A percentile compares a stretch with the other conserved stretches of the same genome.
These are phyloP conservation scores for Flexamia atlantica DNA, from an alignment of 2,888 invertebrate species.

Conservation along the genomic window DNA sequence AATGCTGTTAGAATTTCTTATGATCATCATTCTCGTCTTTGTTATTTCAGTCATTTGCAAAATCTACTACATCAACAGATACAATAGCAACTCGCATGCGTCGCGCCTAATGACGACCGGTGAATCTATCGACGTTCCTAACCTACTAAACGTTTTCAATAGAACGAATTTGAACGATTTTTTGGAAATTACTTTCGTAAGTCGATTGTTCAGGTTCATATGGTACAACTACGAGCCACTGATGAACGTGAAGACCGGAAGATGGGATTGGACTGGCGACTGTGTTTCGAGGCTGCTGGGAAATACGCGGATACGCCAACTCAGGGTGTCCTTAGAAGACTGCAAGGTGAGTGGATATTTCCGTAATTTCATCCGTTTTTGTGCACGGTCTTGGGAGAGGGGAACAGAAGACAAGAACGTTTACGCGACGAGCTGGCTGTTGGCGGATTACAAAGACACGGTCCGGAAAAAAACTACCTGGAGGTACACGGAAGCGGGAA, in stretches of 20 bases:
- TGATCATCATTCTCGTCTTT: not conserved
- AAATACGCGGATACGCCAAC: no score
- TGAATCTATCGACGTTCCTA: not conserved
- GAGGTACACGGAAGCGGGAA: no score
- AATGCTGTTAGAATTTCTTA: not conserved
- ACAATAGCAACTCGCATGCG: not conserved
- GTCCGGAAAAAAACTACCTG: no score
- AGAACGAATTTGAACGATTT: not conserved
- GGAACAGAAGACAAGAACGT: not conserved
- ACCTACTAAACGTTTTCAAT: no score
- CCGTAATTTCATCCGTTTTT: no score
- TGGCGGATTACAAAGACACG: not conserved
- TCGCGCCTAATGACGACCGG: not conserved
- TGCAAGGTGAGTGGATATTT: no score
- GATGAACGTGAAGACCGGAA: constrained; percentile 49
- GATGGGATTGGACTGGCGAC: not conserved
- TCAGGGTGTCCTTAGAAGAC: no score
- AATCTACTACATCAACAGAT: no score
- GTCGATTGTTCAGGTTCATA: not conserved
- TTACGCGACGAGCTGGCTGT: not conserved
- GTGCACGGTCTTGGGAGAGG: no score
- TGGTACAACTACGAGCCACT: not conserved
- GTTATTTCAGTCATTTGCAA: not conserved
- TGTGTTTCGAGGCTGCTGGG: no score
- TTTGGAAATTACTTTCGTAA: not conserved